These are phyloP conservation scores for Chromis chromis DNA, from an alignment of 2,797 vertebrate species.

Conservation along the genomic window DNA sequence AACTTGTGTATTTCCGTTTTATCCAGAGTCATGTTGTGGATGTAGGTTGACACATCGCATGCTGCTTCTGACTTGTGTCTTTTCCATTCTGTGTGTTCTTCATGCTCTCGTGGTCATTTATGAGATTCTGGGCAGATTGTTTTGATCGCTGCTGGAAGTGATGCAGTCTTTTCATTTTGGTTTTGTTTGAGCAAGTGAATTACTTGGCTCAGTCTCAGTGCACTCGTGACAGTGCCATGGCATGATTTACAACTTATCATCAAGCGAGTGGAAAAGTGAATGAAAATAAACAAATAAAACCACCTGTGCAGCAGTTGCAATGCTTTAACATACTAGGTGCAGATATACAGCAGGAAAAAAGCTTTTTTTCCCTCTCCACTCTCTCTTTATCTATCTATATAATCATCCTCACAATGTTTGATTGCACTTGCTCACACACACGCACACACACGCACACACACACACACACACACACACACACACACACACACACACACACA, in stretches of 20 bases:
- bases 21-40: slow-evolving; percentile 3
- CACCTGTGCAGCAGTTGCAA: neutral
- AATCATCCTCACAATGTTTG: accelerated
- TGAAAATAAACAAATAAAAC: neutral
- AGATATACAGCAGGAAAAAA: neutral
- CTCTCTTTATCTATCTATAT: neutral
- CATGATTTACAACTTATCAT: slow-evolving; percentile 4
- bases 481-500: neutral
- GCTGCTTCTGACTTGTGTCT: slow-evolving; percentile 15
- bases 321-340: neutral
- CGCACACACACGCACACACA: neutral
- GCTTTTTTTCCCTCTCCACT: neutral
- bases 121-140: neutral
- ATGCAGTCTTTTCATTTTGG: neutral
- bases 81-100: neutral
- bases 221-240: neutral
- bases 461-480: slow-evolving; percentile 1
- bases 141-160: neutral
- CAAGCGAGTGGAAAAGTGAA: neutral
- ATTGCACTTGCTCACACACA: neutral
- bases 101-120: neutral
- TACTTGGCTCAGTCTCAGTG: neutral
- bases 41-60: slow-evolving; percentile 1
- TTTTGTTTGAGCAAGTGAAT: neutral
- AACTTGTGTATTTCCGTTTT: neutral